A percentile compares a stretch with the other conserved stretches of the same genome.
phyloP scores from a whole-genome alignment of 2,888 invertebrate species.

The Julus scanicus region DNA sequence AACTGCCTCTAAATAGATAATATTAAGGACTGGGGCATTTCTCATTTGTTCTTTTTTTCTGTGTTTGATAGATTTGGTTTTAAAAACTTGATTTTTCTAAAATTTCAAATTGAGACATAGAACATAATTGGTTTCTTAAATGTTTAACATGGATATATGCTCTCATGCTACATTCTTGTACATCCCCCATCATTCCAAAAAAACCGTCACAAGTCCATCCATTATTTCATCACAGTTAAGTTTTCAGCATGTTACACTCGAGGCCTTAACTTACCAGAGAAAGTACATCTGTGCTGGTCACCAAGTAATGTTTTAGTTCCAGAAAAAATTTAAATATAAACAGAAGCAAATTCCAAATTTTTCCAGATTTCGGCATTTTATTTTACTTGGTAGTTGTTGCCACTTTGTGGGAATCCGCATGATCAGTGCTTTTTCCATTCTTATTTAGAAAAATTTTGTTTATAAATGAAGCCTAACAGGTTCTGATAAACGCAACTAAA shows the following conservation, averaged over 20 bases:
- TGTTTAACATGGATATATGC: not conserved
- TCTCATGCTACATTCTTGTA: not conserved
- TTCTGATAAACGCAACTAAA: not conserved
- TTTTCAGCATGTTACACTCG: not conserved
- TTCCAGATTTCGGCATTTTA: not conserved
- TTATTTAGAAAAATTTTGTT: not conserved
- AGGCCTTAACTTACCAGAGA: not conserved
- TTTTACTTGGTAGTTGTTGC: too few species aligned
- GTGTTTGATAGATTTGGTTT: not conserved
- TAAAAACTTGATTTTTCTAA: not conserved
- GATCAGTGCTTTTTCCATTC: not conserved
- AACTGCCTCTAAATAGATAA: not conserved
- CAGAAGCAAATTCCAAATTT: not conserved
- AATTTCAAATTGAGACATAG: not conserved
- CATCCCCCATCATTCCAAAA: not conserved
- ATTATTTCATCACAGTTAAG: not conserved
- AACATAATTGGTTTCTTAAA: not conserved
- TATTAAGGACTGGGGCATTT: not conserved
- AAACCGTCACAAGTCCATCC: not conserved
- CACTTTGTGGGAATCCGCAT: constrained; percentile 4
- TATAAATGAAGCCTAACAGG: not conserved
- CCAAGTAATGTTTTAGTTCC: not conserved
- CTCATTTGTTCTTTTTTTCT: not conserved
- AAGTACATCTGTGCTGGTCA: not conserved
- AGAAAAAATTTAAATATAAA: not conserved